A percentile compares a stretch with the other conserved stretches of the same genome.
These are phyloP conservation scores for Chrysodeixis includens DNA, from an alignment of 2,888 invertebrate genomes.

Conservation along the genomic window DNA sequence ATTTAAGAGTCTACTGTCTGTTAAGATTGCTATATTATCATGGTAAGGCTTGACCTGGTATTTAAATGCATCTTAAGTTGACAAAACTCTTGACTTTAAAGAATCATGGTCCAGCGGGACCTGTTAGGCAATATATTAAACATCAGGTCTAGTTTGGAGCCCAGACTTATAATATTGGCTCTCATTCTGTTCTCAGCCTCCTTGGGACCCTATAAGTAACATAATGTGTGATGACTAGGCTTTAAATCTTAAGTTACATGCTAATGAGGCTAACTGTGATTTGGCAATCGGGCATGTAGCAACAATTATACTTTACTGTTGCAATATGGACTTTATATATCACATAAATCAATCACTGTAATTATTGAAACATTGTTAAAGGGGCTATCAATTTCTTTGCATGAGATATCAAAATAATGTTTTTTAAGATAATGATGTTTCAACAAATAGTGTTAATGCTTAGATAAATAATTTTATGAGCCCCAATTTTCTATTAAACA, in stretches of 20 bases:
- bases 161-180: background rate
- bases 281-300: slow-evolving; percentile 27
- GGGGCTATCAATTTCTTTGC: slow-evolving; percentile 27
- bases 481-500: slow-evolving; percentile 9
- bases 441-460: slow-evolving; percentile 1
- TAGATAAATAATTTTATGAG: background rate
- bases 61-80: background rate
- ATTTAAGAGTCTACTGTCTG: background rate
- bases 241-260: slow-evolving; percentile 13
- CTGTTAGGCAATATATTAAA: background rate
- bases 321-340: slow-evolving; percentile 25
- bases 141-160: background rate
- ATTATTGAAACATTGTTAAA: slow-evolving; percentile 8
- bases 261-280: slow-evolving; percentile 19
- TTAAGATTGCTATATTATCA: background rate
- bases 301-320: slow-evolving; percentile 25
- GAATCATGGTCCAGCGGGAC: background rate
- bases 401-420: slow-evolving; percentile 11
- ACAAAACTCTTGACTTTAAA: background rate
- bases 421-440: slow-evolving; percentile 12
- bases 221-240: background rate
- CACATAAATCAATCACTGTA: slow-evolving; percentile 13
- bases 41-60: background rate
- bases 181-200: background rate
- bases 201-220: background rate